These are phyloP conservation scores for Ptiloglossa arizonensis DNA, from an alignment of 1,140 invertebrate genomes.

Conservation along the genomic window DNA sequence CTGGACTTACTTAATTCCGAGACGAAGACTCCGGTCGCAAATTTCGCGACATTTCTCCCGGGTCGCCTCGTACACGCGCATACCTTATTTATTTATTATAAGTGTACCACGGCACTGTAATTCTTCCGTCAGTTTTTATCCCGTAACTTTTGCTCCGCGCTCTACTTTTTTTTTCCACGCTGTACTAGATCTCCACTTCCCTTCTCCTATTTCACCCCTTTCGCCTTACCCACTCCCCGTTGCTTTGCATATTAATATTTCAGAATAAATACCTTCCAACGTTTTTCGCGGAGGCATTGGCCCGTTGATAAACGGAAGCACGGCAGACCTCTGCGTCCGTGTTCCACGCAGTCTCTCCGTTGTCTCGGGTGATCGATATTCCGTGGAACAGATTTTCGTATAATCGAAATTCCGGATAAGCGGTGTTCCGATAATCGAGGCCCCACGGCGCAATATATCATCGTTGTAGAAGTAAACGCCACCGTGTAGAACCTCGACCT, in stretches of 20 bases:
- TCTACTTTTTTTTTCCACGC: too few species aligned
- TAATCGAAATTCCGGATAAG: constrained; percentile 42
- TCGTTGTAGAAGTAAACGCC: constrained; percentile 24
- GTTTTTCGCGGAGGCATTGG: constrained; percentile 19
- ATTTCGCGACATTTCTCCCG: too few species aligned
- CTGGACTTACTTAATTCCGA: too few species aligned
- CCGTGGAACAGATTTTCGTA: constrained; percentile 45
- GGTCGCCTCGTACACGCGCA: too few species aligned
- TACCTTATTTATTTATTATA: too few species aligned
- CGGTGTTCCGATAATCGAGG: constrained; percentile 40
- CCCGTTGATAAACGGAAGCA: constrained; percentile 25
- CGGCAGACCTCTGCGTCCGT: background rate
- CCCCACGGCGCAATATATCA: constrained; percentile 20
- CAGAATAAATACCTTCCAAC: constrained; percentile 13
- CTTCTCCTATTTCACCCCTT: background rate
- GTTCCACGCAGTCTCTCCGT: background rate
- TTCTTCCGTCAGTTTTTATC: too few species aligned
- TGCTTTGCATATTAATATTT: constrained; percentile 26
- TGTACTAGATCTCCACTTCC: too few species aligned
- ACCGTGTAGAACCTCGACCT: background rate
- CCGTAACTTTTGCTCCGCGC: too few species aligned
- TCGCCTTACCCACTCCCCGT: background rate
- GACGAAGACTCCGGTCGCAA: too few species aligned
- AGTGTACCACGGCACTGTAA: too few species aligned
- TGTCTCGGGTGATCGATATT: constrained; percentile 34